These are phyloP conservation scores for Diorhabda sublineata DNA, from an alignment of 1,140 invertebrate species.

Conservation along the genomic window DNA sequence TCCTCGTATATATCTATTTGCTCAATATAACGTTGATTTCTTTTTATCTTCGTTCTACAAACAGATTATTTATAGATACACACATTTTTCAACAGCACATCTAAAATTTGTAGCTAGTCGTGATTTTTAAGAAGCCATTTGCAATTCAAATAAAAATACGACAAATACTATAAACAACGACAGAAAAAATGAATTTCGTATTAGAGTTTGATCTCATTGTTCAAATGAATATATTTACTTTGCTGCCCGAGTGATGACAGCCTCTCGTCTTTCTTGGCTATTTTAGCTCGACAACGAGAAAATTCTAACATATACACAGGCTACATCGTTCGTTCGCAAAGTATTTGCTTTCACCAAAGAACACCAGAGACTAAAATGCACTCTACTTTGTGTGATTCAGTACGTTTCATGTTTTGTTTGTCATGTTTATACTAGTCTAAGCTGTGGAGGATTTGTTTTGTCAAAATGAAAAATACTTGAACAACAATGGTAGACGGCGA, in stretches of 20 bases:
- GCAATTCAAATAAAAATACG: no score
- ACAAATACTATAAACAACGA: no score
- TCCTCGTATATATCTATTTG: no score
- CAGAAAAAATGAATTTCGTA: no score
- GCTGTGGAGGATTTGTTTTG: background rate
- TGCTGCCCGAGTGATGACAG: background rate
- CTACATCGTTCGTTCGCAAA: background rate
- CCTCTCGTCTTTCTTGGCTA: background rate
- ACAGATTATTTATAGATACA: no score
- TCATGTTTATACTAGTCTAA: constrained; percentile 1
- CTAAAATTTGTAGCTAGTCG: no score
- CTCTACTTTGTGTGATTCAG: constrained; percentile 2
- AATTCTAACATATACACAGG: background rate
- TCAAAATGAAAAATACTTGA: constrained; percentile 3
- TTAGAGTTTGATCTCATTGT: no score
- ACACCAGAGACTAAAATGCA: background rate
- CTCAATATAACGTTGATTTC: no score
- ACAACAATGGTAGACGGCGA: background rate
- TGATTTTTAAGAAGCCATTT: no score
- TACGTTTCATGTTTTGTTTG: constrained; percentile 2
- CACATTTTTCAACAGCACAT: no score
- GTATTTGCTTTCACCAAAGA: background rate
- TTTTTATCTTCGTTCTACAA: no score
- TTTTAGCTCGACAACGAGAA: background rate
- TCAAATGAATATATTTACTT: background rate